Evolutionary conservation across 2,797 vertebrate genomes (phyloP).

Genomic region (Yasuhikotakia modesta): DNA sequence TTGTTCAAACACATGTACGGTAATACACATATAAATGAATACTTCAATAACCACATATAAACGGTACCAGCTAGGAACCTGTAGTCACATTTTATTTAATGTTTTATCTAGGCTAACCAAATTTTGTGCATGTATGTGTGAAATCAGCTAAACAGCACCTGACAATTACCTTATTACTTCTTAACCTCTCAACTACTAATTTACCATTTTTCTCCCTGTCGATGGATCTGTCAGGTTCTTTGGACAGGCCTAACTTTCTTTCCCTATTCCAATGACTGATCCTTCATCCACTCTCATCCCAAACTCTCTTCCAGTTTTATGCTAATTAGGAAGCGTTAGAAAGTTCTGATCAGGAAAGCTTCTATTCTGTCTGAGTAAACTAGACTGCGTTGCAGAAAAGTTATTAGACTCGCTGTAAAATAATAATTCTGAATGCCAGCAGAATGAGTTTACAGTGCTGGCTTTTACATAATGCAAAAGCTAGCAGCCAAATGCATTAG

Average conservation of each 20-base stretch:
- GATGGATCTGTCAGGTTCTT: background rate
- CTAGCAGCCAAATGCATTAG: background rate
- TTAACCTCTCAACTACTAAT: background rate
- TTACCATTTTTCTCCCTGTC: background rate
- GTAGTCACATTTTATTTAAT: background rate
- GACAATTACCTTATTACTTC: background rate
- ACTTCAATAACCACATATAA: background rate
- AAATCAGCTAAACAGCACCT: background rate
- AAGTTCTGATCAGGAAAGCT: background rate
- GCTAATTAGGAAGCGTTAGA: background rate
- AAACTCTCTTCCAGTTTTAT: background rate
- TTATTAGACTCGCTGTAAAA: constrained; percentile 38
- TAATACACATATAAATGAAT: background rate
- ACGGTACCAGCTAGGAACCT: background rate
- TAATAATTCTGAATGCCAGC: constrained; percentile 20
- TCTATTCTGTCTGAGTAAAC: too few relatives aligned
- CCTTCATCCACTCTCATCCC: background rate
- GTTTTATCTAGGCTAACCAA: background rate
- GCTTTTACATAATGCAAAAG: constrained; percentile 10
- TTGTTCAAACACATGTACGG: background rate
- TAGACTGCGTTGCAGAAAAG: background rate
- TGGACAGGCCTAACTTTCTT: background rate
- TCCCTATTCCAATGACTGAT: background rate
- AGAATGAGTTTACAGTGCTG: constrained; percentile 27
- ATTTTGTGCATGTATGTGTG: background rate